Base-by-base conservation (phyloP, 2,888 invertebrate species). In the Aleiodes alternator region DNA sequence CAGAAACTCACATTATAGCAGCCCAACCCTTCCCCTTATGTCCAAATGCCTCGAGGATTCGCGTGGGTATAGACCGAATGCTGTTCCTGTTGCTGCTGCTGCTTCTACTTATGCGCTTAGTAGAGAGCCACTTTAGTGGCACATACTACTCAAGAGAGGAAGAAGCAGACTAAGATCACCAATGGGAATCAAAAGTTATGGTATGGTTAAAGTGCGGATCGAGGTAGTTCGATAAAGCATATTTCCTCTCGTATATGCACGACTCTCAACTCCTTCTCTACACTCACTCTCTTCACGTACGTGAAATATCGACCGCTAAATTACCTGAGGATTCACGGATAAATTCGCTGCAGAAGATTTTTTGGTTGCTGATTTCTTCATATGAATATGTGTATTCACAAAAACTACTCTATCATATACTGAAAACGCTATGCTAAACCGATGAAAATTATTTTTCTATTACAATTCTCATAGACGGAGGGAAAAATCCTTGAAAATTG, bases 1-100 rank as follows among this genome's bases (percentile, higher is more conserved):
- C 77, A 76, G 76, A 73, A 76, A 80, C 72, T 78, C 66, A 53
- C 48, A 48, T 64, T 64, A 64, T 61, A 48, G 23, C 50, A 31
- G 29, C 72, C 50, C 64, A 64, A 64, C 23, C 43, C 11, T 38
- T 43, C 43, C 43, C 48, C 64, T 64, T 64, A 56, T 56, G 64
- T 64, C 64, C 64, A 64, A 64, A 64, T 64, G 43, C 43, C 64
- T 64, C 43, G 43, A 64, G 64, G 64, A 64, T 64, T 64, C 64
- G 64, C 48, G 43, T 64, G 64, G 23, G 43, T 64, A 43, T 64
- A 64, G 48, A 64, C 11, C 64, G 23, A 43, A 64, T 64, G 64
- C 48, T 61, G 43, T 8, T 43, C 7, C 9, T 43, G 43, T 9
- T 43, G 43, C 43, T 43, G 43, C 43, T 43, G 43, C 43, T 43